Evolutionary conservation across 2,113 vertebrate species (phyloP).

Genomic region (Tachuris rubrigastra): DNA sequence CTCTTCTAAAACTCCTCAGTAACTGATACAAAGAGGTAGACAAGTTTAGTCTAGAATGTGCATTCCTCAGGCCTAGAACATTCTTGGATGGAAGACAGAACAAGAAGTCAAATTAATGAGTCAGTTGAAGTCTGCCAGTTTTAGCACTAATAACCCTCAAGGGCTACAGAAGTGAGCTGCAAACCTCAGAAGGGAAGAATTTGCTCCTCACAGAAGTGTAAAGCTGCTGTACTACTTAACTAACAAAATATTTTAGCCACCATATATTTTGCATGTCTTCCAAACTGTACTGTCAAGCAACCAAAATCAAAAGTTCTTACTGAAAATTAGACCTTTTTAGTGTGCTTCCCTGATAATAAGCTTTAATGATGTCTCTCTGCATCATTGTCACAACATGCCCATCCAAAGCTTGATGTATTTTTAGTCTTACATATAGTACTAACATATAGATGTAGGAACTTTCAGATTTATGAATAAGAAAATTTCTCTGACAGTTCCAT

Average conservation of each 20-base stretch:
- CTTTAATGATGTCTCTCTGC: not conserved
- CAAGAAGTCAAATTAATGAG: not conserved
- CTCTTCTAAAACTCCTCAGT: not conserved
- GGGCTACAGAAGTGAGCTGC: not conserved
- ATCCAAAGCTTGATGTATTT: not conserved
- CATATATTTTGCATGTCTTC: not conserved
- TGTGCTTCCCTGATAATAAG: not conserved
- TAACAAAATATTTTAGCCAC: not conserved
- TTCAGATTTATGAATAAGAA: constrained; percentile 29
- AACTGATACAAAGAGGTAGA: not conserved
- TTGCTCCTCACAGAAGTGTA: not conserved
- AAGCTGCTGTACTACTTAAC: not conserved
- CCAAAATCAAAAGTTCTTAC: not conserved
- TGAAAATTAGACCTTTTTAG: constrained; percentile 12
- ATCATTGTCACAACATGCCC: constrained; percentile 16
- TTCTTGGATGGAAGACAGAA: not conserved
- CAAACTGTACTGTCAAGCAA: not conserved
- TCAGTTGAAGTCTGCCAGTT: not conserved
- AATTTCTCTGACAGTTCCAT: constrained; percentile 15
- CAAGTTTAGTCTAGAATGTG: not conserved
- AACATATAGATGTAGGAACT: not conserved
- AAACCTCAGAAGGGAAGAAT: not conserved
- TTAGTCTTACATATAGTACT: not conserved
- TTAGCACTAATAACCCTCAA: not conserved
- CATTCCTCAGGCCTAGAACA: not conserved